A percentile compares a stretch with the other conserved stretches of the same genome.
Conservation (phyloP, 1,140 invertebrate species). For the Trichonephila clavipes region DNA sequence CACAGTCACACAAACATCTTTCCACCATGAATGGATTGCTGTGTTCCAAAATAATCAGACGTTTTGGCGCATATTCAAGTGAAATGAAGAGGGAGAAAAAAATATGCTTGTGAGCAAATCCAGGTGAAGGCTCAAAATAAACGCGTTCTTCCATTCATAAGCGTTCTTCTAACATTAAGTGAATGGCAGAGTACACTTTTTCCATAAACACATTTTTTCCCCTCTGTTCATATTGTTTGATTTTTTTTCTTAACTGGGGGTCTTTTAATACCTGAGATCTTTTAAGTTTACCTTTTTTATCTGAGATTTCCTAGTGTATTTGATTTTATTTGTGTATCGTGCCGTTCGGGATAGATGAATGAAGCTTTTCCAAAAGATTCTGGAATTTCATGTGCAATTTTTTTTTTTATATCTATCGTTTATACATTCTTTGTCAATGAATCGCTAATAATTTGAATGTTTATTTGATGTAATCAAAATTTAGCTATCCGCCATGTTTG, state of each 20-base stretch:
- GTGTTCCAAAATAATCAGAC: slow-evolving; percentile 19
- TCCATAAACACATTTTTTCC: background rate
- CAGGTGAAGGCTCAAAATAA: slow-evolving; percentile 65
- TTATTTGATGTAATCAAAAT: too few species aligned
- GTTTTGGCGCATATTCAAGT: slow-evolving; percentile 37
- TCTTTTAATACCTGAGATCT: background rate
- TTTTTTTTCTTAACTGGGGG: background rate
- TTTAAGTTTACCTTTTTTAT: background rate
- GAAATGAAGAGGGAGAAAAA: slow-evolving; percentile 17
- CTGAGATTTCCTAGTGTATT: background rate
- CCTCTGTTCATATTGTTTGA: background rate
- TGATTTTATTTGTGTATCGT: background rate
- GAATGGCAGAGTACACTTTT: slow-evolving; percentile 43
- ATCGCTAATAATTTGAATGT: too few species aligned
- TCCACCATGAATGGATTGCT: background rate
- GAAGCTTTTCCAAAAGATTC: background rate
- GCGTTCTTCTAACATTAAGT: background rate
- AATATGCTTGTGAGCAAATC: slow-evolving; percentile 24
- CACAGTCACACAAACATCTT: background rate
- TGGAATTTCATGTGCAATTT: background rate
- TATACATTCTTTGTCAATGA: background rate
- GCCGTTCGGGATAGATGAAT: background rate
- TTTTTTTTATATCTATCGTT: background rate
- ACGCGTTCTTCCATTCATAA: slow-evolving; percentile 49
- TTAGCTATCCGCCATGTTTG: too few species aligned